These are phyloP conservation scores for Siniperca undulata DNA, from an alignment of 2,797 vertebrate species.

Conservation along the genomic window DNA sequence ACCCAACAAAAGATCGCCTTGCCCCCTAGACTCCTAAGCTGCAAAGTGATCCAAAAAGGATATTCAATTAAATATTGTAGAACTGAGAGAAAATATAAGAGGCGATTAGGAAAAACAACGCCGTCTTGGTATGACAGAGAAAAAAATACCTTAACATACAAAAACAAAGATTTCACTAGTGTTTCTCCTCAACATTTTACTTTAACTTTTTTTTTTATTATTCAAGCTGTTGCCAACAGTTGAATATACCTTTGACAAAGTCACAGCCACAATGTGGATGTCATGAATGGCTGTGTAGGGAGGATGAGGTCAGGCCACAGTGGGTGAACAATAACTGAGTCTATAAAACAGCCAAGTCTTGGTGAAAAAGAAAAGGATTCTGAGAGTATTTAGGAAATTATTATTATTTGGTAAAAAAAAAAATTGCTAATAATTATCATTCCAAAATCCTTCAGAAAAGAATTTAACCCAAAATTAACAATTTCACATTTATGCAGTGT, in stretches of 20 bases:
- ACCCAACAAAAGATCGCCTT: not conserved
- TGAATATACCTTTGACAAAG: slow-evolving; percentile 9
- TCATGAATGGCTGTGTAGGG: slow-evolving; percentile 4
- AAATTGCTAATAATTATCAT: slow-evolving; percentile 11
- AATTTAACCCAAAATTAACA: not conserved
- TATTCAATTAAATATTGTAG: not conserved
- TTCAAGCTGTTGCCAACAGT: not conserved
- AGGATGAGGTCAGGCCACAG: slow-evolving; percentile 9
- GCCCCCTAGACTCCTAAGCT: not conserved
- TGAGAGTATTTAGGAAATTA: not conserved
- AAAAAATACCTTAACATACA: not conserved
- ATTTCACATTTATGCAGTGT: not conserved
- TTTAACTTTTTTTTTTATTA: not conserved
- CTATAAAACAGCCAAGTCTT: slow-evolving; percentile 19
- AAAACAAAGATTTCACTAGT: slow-evolving; percentile 5
- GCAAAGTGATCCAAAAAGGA: not conserved
- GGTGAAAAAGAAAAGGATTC: slow-evolving; percentile 12
- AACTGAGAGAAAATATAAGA: not conserved
- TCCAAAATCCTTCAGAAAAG: not conserved
- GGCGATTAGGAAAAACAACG: not conserved
- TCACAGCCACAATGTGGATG: not conserved
- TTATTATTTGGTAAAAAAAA: not conserved
- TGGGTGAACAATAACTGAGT: slow-evolving; percentile 36
- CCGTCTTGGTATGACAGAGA: not conserved
- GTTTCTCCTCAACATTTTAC: not conserved